Conservation (phyloP, 2,113 vertebrate genomes). For the Strigops habroptila region DNA sequence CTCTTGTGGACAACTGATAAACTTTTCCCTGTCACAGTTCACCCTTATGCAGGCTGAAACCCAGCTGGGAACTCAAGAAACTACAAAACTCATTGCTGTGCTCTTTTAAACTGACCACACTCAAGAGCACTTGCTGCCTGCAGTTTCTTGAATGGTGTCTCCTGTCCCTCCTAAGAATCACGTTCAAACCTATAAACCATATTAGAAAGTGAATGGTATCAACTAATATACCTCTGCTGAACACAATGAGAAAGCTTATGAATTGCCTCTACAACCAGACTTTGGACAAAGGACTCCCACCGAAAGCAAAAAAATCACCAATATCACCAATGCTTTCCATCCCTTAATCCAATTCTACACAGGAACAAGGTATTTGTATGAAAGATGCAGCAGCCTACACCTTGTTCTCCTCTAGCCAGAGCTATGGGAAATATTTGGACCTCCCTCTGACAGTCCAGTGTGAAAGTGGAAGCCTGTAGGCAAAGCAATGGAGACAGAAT, state of each 20-base stretch:
- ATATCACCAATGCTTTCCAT: neutral
- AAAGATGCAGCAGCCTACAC: neutral
- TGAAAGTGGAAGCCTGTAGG: neutral
- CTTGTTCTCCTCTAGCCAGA: neutral
- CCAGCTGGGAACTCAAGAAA: neutral
- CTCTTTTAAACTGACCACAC: neutral
- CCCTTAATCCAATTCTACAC: neutral
- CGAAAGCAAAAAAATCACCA: neutral
- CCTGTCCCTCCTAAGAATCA: neutral
- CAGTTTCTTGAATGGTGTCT: neutral
- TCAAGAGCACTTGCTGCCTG: neutral
- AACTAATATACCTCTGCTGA: neutral
- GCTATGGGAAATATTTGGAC: neutral
- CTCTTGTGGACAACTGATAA: neutral
- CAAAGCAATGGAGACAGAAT: neutral
- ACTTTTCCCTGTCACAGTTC: neutral
- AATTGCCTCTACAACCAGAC: neutral
- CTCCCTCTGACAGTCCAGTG: neutral
- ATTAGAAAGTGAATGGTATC: neutral
- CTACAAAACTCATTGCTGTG: neutral
- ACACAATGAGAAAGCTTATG: neutral
- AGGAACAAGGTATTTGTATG: neutral
- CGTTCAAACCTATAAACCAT: neutral
- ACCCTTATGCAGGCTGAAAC: neutral
- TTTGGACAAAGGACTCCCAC: neutral